Evolutionary conservation across 30 jellyfish, hydroid and myxozoan genomes (phyloP).

Genomic region (Aurelia sp.): DNA sequence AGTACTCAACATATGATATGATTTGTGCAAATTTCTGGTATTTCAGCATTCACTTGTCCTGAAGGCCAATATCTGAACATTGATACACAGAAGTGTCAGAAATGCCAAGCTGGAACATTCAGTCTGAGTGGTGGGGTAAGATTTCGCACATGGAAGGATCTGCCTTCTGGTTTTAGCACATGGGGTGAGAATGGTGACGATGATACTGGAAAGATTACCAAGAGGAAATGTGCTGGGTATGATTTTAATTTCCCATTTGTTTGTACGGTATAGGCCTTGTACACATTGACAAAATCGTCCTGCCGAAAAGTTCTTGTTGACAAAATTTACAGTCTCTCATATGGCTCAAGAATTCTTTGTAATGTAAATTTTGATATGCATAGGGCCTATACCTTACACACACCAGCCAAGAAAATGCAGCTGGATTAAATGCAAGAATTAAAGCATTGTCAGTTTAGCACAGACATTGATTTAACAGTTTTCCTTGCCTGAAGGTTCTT

Average conservation of each 20-base stretch:
- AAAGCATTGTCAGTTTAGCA: too few relatives aligned
- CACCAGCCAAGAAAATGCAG: too few relatives aligned
- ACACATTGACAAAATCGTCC: too few relatives aligned
- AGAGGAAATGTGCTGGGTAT: slow-evolving; percentile 52
- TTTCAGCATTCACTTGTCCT: slow-evolving; percentile 73
- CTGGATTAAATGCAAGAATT: too few relatives aligned
- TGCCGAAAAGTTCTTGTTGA: too few relatives aligned
- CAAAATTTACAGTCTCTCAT: too few relatives aligned
- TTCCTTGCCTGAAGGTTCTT: too few relatives aligned
- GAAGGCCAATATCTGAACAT: slow-evolving; percentile 86
- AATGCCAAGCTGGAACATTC: slow-evolving; percentile 77
- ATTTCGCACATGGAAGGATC: slow-evolving; percentile 61
- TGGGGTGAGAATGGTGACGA: slow-evolving; percentile 65
- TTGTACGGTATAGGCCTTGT: not conserved
- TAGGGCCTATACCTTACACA: too few relatives aligned
- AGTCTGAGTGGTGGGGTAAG: slow-evolving; percentile 83
- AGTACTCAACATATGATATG: not conserved
- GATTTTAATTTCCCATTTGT: not conserved
- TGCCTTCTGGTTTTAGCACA: slow-evolving; percentile 84
- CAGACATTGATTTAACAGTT: too few relatives aligned
- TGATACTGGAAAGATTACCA: slow-evolving; percentile 7
- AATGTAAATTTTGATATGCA: too few relatives aligned
- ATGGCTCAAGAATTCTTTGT: too few relatives aligned
- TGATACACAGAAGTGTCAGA: slow-evolving; percentile 63
- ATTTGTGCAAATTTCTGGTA: not conserved